Evolutionary conservation across 2,888 invertebrate genomes (phyloP).

Genomic region (Ephialtes manifestator): DNA sequence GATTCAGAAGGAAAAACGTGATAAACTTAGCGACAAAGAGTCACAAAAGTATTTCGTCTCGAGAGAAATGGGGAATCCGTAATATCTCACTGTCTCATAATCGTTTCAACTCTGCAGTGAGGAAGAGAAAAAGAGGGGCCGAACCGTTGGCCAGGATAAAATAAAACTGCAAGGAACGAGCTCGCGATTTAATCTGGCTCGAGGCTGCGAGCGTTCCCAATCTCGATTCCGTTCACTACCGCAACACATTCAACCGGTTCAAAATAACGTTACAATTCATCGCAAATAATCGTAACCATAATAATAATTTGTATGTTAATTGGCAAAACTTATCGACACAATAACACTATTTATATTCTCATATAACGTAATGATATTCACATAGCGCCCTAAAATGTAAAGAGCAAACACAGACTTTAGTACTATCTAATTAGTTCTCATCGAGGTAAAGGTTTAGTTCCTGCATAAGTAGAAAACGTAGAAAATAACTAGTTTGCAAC

Average conservation of each 20-base stretch:
- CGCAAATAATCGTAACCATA: background rate
- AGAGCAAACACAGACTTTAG: background rate
- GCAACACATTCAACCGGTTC: conserved; percentile 26
- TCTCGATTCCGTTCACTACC: conserved; percentile 56
- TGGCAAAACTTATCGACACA: background rate
- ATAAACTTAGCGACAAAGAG: background rate
- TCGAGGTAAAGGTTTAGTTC: too few relatives aligned
- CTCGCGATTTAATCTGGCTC: conserved; percentile 62
- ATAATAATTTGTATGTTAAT: conserved; percentile 2
- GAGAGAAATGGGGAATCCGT: background rate
- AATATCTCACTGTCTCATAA: conserved; percentile 38
- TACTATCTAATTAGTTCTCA: background rate
- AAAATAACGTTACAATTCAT: conserved; percentile 21
- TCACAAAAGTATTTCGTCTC: background rate
- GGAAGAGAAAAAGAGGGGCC: conserved; percentile 30
- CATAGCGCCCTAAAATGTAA: background rate
- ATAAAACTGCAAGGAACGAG: conserved; percentile 27
- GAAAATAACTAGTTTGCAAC: too few relatives aligned
- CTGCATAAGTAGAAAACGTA: too few relatives aligned
- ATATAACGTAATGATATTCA: background rate
- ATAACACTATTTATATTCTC: background rate
- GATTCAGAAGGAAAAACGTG: too few relatives aligned
- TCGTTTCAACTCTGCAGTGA: conserved; percentile 19
- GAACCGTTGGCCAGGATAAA: conserved; percentile 41
- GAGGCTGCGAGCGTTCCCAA: conserved; percentile 61